Conservation (phyloP, 1,140 invertebrate species). For the Coboldia fuscipes region DNA sequence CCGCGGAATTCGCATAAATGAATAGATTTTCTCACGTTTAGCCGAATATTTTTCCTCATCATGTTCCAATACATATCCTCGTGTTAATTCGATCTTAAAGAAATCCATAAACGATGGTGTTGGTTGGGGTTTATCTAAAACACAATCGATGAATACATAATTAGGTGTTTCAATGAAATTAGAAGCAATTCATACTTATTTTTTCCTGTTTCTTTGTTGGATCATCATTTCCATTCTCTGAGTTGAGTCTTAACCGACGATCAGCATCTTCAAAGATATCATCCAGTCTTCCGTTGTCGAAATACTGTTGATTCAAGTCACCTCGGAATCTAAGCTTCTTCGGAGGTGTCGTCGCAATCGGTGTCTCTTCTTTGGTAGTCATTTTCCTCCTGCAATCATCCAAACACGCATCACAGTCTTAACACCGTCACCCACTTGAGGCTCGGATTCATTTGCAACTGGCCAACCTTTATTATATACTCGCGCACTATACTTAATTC, state of each 20-base stretch:
- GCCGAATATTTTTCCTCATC: constrained; percentile 87
- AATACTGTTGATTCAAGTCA: constrained; percentile 15
- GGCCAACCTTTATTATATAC: too few relatives aligned
- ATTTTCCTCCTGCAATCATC: too few relatives aligned
- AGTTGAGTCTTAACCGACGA: constrained; percentile 5
- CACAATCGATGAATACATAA: background rate
- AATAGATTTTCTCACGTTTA: constrained; percentile 86
- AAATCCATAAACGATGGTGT: constrained; percentile 31
- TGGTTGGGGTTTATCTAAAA: background rate
- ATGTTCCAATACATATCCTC: constrained; percentile 78
- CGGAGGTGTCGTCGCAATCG: constrained; percentile 7
- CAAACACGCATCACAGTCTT: too few relatives aligned
- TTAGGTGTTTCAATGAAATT: background rate
- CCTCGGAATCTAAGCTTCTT: constrained; percentile 21
- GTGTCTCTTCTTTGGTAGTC: too few relatives aligned
- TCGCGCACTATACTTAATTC: too few relatives aligned
- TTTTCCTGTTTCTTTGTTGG: background rate
- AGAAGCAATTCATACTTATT: background rate
- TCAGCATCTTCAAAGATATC: constrained; percentile 12
- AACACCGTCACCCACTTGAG: too few relatives aligned
- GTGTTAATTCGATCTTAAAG: constrained; percentile 67
- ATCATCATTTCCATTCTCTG: constrained; percentile 2
- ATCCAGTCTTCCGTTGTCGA: constrained; percentile 18
- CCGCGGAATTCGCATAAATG: constrained; percentile 87
- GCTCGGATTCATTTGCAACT: too few relatives aligned